A percentile compares a stretch with the other conserved stretches of the same genome.
phyloP scores from a whole-genome alignment of 1,140 invertebrate species.

The Lethocerus indicus region DNA sequence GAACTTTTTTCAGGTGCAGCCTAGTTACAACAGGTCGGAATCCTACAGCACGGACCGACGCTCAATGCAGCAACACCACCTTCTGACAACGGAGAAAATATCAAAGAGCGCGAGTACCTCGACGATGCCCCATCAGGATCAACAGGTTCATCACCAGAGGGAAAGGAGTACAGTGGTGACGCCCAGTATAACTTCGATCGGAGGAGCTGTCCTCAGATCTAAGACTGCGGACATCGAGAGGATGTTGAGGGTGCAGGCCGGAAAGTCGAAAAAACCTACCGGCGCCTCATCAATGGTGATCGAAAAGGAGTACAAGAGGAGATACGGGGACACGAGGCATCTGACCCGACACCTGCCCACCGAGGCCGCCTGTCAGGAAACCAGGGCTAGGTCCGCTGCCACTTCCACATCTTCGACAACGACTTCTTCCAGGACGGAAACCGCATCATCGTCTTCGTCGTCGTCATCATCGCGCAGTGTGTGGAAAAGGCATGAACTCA shows the following conservation, averaged over 20 bases:
- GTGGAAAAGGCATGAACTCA: constrained; percentile 64
- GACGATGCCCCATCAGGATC: constrained; percentile 5
- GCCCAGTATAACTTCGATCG: constrained; percentile 43
- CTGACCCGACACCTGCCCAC: constrained; percentile 37
- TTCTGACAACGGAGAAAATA: constrained; percentile 9
- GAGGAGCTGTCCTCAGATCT: constrained; percentile 42
- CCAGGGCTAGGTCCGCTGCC: constrained; percentile 29
- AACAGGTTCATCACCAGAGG: constrained; percentile 1
- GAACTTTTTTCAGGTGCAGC: constrained; percentile 2
- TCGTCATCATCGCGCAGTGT: constrained; percentile 22
- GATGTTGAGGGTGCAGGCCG: constrained; percentile 28
- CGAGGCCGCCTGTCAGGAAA: too few relatives aligned
- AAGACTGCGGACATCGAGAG: constrained; percentile 49
- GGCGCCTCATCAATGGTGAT: constrained; percentile 24
- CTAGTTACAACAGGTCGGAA: background rate
- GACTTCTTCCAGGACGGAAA: constrained; percentile 24
- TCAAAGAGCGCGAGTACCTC: constrained; percentile 15
- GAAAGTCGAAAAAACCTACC: constrained; percentile 14
- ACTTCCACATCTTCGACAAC: constrained; percentile 8
- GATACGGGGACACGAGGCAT: constrained; percentile 41
- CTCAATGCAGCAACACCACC: background rate
- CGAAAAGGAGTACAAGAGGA: constrained; percentile 39
- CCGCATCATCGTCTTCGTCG: constrained; percentile 13
- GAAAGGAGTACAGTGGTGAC: constrained; percentile 20
- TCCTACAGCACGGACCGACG: background rate